Base-by-base conservation (phyloP, 2,888 invertebrate genomes). In the Cyclophora punctaria region DNA sequence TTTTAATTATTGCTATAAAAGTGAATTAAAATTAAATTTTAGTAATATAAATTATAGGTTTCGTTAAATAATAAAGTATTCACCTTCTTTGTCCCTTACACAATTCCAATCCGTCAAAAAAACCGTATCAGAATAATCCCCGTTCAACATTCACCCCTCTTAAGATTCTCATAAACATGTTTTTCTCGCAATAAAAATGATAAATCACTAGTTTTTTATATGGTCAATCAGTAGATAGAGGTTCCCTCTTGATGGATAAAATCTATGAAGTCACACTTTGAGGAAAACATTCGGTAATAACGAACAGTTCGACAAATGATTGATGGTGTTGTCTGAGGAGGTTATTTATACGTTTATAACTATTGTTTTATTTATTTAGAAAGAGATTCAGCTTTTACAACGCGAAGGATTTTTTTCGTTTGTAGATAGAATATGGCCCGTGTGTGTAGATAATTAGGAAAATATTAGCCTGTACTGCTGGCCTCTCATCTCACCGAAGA, bases 141-240 rank as follows among this genome's bases (percentile, higher is more conserved):
- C 3, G 50, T 49, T 51, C 56, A 56, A 53, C 56, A 55, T 54
- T 62, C 74, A 62, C 75, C 79, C 81, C 82, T 83, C 83, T 80
- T 87, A 84, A 86, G 84, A 83, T 84, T 81, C 85, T 82, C 86
- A 89, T 89, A 89, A 89, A 89, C 89, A 89, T 89, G 89, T 89
- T 89, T 89, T 89, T 88, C 82, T 80, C 74, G 83, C 86, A 84
- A 86, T 89, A 87, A 88, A 89, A 88, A 88, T 86, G 88, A 88
- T 86, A 86, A 87, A 89, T 89, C 86, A 85, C 81, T 80, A 71
- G 74, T 86, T 89, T 88, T 88, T 89, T 89, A 88, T 89, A 82
- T 81, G 86, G 85, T 85, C 88, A 89, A 89, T 89, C 89, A 88
- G 83, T 77, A 77, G 80, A 85, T 83, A 84, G 77, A 76, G 78